Evolutionary conservation across 2,888 invertebrate species (phyloP), one percentile per base, ranked within the genome.

Genomic region (Saturnia pavonia): DNA sequence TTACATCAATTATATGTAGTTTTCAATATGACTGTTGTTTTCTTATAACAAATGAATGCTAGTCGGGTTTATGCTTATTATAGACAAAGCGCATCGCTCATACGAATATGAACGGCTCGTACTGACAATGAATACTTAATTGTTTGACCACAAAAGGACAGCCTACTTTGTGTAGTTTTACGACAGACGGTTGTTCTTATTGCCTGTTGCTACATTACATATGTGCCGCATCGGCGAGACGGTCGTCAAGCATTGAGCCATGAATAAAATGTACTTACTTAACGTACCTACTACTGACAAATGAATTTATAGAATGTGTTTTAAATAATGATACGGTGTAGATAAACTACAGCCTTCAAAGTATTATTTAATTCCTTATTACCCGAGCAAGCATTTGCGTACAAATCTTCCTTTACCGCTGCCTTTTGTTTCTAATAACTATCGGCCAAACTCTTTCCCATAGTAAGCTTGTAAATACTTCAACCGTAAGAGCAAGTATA

Each of bases 181-280:
- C 90, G 91, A 88, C 85, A 89, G 88, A 90, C 89, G 86, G 85
- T 88, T 88, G 85, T 86, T 86, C 88, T 87, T 86, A 89, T 89
- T 89, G 91, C 57, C 25, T 27, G 57, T 60, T 25, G 57, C 57
- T 60, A 91, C 86, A 87, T 86, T 87, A 88, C 85, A 84, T 86
- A 81, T 81, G 22, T 40, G 22, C 40, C 40, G 79, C 81, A 78
- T 76, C 77, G 78, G 75, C 77, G 80, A 79, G 82, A 83, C 85
- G 80, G 84, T 80, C 81, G 68, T 77, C 79, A 73, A 82, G 77
- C 74, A 75, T 70, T 74, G 77, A 79, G 79, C 77, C 79, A 79
- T 81, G 75, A 81, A 82, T 84, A 80, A 76, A 79, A 77, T 80
- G 2, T 25, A 27, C 25, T 60, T 60, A 27, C 25, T 12, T 22